Evolutionary conservation across 2,113 vertebrate genomes (phyloP).

Genomic region (Chroicocephalus ridibundus): DNA sequence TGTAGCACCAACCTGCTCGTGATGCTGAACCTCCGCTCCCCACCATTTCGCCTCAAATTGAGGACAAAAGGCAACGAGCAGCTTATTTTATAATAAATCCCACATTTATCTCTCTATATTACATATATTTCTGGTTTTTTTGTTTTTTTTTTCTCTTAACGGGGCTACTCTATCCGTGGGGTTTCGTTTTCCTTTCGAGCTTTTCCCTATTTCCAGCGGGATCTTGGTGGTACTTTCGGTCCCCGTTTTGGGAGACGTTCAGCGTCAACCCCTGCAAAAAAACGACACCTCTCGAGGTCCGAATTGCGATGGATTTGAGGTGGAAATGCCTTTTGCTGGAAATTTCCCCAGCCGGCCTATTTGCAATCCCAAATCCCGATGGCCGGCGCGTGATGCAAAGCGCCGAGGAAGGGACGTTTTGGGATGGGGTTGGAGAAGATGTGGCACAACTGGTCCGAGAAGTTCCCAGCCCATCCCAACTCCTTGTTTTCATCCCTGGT

Average conservation of each 20-base stretch:
- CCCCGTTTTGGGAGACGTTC: neutral
- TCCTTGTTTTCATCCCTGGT: neutral
- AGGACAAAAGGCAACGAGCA: neutral
- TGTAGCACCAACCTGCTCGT: neutral
- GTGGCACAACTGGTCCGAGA: neutral
- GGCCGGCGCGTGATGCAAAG: neutral
- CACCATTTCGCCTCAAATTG: neutral
- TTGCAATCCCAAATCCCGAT: neutral
- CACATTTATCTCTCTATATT: accelerated
- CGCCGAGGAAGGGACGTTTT: neutral
- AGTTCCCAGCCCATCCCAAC: neutral
- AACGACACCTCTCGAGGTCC: accelerated
- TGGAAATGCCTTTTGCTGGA: neutral
- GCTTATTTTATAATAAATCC: neutral
- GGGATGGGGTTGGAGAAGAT: neutral
- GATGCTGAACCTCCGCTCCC: neutral
- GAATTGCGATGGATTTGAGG: accelerated
- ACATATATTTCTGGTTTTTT: neutral
- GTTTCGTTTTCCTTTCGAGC: neutral
- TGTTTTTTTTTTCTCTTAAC: neutral
- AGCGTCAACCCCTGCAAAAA: neutral
- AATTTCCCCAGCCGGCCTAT: neutral
- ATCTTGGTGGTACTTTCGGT: neutral
- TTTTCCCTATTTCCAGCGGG: neutral
- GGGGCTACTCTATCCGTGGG: accelerated